These are phyloP conservation scores for Diplodus sargus DNA, from an alignment of 2,797 vertebrate species.

Conservation along the genomic window DNA sequence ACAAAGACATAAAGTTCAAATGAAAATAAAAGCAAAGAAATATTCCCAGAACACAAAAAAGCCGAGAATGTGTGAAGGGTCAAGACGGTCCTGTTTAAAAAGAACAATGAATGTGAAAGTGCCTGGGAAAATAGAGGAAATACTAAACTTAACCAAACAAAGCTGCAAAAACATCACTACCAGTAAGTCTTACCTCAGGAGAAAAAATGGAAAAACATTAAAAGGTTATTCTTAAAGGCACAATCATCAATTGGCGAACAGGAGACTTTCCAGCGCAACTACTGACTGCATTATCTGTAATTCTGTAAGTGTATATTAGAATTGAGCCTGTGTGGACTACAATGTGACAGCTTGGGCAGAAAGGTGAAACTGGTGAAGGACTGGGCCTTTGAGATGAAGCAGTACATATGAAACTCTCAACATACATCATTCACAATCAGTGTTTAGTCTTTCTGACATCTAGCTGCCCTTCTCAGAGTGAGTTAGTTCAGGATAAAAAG, in stretches of 20 bases:
- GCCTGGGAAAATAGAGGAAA: slow-evolving; percentile 64
- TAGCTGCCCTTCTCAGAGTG: slow-evolving; percentile 7
- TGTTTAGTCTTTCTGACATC: slow-evolving; percentile 25
- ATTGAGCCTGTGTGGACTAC: neutral
- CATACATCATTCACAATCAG: neutral
- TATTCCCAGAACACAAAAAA: slow-evolving; percentile 45
- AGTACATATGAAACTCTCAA: slow-evolving; percentile 21
- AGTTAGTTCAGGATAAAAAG: neutral
- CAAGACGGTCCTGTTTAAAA: slow-evolving; percentile 46
- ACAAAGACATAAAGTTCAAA: neutral
- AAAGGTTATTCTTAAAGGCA: slow-evolving; percentile 53
- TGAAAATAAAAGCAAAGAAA: neutral
- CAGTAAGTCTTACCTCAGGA: slow-evolving; percentile 75
- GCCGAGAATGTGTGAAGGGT: slow-evolving; percentile 44
- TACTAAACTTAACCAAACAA: slow-evolving; percentile 74
- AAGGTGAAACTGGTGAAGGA: neutral
- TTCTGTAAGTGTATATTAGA: slow-evolving; percentile 11
- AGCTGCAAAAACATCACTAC: slow-evolving; percentile 79
- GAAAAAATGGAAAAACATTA: slow-evolving; percentile 48
- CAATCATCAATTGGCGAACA: slow-evolving; percentile 40
- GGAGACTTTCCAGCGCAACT: slow-evolving; percentile 15
- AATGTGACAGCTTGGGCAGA: slow-evolving; percentile 3
- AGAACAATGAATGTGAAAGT: slow-evolving; percentile 69
- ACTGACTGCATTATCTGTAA: slow-evolving; percentile 14
- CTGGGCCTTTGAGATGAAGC: slow-evolving; percentile 6